Percentiles rank a stretch among this genome's conserved stretches.
These are phyloP conservation scores for Amphiura filiformis DNA, from an alignment of 35 echinoderm and acorn worm genomes.

Conservation along the genomic window DNA sequence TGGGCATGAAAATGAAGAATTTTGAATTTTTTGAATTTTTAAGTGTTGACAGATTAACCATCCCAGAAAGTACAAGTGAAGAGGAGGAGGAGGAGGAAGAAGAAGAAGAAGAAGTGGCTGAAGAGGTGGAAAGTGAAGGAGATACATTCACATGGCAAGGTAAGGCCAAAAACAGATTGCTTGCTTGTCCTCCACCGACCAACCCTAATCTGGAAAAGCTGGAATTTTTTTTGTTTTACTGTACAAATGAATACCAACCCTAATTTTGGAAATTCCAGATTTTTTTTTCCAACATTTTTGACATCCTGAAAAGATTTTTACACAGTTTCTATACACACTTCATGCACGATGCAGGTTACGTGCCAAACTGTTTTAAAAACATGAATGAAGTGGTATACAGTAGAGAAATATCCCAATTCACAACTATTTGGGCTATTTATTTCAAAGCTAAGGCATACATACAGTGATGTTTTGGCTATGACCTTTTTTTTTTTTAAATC, in stretches of 20 bases:
- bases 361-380: no score
- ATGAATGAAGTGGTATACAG: no score
- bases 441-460: neutral
- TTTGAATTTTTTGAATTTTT: neutral
- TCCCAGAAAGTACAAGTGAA: conserved; percentile 47
- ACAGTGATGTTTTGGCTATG: neutral
- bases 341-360: neutral
- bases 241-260: no score
- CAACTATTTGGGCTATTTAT: neutral
- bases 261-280: no score
- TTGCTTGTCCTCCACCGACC: no score
- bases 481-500: no score
- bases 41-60: conserved; percentile 53
- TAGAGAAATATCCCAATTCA: no score
- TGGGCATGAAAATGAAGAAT: no score
- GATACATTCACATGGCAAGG: conserved; percentile 47
- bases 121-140: neutral
- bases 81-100: conserved; percentile 45
- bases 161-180: neutral
- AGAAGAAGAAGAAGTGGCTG: conserved; percentile 25
- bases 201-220: no score
- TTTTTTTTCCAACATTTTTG: no score
- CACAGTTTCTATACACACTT: neutral
- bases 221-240: no score
- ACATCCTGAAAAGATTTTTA: no score